phyloP scores from a whole-genome alignment of 2,888 invertebrate genomes.

The Oscheius myriophilus region DNA sequence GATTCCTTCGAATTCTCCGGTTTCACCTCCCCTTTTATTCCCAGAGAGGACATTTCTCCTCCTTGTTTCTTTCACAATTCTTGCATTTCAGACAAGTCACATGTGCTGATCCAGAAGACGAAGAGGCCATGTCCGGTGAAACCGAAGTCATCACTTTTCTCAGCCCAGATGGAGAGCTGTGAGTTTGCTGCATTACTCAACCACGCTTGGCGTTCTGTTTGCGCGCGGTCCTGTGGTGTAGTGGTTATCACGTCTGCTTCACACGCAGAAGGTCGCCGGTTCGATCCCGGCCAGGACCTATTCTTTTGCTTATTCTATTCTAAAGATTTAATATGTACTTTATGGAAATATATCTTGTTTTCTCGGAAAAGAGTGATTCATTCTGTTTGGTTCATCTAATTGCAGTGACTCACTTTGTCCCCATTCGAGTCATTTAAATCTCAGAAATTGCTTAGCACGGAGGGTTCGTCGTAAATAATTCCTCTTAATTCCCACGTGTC shows the following conservation, averaged over 20 bases:
- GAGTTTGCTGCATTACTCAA: conserved; percentile 10
- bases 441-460: too few species aligned
- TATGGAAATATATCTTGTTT: too few species aligned
- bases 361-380: too few species aligned
- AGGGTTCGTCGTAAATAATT: too few species aligned
- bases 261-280: conserved; percentile 66
- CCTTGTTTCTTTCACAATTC: not conserved
- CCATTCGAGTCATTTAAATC: too few species aligned
- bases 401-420: too few species aligned
- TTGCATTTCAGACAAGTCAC: conserved; percentile 12
- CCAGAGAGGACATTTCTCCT: not conserved
- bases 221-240: conserved; percentile 59
- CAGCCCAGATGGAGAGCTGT: conserved; percentile 31
- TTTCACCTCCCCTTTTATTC: conserved; percentile 11
- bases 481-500: too few species aligned
- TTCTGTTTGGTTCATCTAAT: too few species aligned
- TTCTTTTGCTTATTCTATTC: not conserved
- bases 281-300: conserved; percentile 55
- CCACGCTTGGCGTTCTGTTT: too few species aligned
- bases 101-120: conserved; percentile 18
- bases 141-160: conserved; percentile 28
- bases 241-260: conserved; percentile 65
- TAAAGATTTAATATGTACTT: too few species aligned
- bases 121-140: not conserved
- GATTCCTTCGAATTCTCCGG: conserved; percentile 14